phyloP scores from a whole-genome alignment of 2,888 invertebrate species.

The Hermaeophaga mercurialis region DNA sequence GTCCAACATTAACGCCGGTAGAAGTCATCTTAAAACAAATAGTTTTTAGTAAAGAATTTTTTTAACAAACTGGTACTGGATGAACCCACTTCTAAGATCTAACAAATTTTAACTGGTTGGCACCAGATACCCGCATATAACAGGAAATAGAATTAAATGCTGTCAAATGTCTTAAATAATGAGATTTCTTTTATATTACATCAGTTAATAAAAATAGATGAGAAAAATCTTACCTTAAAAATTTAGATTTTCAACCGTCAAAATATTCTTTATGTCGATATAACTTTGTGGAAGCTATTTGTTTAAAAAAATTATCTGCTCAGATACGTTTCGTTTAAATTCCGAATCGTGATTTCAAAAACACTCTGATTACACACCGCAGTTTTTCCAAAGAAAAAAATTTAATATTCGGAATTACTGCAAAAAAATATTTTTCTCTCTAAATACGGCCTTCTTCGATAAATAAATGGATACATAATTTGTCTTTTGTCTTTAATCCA shows the following conservation, averaged over 20 bases:
- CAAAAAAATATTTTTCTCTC: no score
- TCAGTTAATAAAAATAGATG: background rate
- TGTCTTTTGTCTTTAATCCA: no score
- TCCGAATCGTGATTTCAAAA: no score
- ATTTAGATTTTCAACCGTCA: background rate
- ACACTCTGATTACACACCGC: no score
- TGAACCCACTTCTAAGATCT: background rate
- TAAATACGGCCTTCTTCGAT: no score
- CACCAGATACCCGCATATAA: constrained; percentile 10
- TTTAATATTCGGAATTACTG: no score
- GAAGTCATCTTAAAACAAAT: constrained; percentile 49
- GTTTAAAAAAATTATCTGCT: no score
- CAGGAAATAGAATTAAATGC: constrained; percentile 2
- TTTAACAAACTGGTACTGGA: background rate
- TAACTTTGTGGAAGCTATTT: no score
- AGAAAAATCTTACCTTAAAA: background rate
- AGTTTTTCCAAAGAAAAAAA: no score
- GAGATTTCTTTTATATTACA: background rate
- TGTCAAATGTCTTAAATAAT: constrained; percentile 4
- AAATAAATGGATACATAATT: no score
- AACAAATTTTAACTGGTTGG: background rate
- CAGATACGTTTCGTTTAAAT: no score
- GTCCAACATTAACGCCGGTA: constrained; percentile 49
- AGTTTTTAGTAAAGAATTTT: background rate
- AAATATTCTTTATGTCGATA: background rate